Base-by-base conservation (phyloP, 1,140 invertebrate genomes). In the Tyrophagus putrescentiae region DNA sequence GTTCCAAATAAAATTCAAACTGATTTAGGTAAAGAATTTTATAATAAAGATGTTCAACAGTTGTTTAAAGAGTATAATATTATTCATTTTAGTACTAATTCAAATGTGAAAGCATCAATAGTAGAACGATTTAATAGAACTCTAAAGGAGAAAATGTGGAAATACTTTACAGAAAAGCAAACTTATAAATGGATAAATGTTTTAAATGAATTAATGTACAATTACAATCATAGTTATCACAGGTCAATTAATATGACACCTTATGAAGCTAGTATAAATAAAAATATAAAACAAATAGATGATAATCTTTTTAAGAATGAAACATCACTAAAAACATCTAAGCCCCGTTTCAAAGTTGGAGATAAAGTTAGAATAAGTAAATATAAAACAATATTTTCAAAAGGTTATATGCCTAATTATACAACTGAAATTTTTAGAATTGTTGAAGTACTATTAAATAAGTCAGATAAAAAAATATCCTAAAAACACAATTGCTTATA, bases 101-200 rank as follows among this genome's bases (percentile, higher is more conserved):
- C 65, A 57, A 65, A 65, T 36, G 41, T 18, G 36, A 78, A 77
- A 69, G 72, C 72, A 18, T 67, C 69, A 18, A 68, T 74, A 45
- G 69, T 70, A 42, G 75, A 76, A 67, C 50, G 75, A 57, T 72
- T 75, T 54, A 73, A 74, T 66, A 62, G 71, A 63, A 76, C 71
- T 21, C 60, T 77, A 45, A 76, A 75, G 69, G 64, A 58, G 21
- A 71, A 68, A 65, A 68, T 76, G 64, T 76, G 66, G 64, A 69
- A 68, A 57, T 73, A 65, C 42, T 75, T 76, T 63, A 72, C 69
- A 65, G 60, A 68, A 53, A 64, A 68, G 18, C 72, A 72, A 4
- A 70, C 64, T 27, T 68, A 72, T 60, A 69, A 70, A 41, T 77
- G 71, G 67, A 61, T 72, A 1, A 60, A 71, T 64, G 67, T 69